phyloP scores from a whole-genome alignment of 1,140 invertebrate genomes.

The Anastrepha ludens region DNA sequence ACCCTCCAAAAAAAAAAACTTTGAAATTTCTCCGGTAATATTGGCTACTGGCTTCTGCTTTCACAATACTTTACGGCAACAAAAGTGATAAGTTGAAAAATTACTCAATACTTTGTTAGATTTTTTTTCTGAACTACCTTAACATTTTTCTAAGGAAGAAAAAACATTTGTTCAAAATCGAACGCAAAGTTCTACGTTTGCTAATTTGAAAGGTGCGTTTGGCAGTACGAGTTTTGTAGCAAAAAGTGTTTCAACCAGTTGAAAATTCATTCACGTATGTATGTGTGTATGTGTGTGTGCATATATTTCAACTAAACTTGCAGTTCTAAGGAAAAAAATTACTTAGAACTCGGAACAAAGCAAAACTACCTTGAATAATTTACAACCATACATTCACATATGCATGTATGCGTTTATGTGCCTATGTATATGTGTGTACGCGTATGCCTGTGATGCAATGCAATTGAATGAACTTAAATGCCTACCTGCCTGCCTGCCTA shows the following conservation, averaged over 20 bases:
- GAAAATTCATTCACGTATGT: neutral
- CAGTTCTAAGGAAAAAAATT: neutral
- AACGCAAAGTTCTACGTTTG: neutral
- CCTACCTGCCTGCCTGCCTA: neutral
- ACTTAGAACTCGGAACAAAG: slow-evolving; percentile 9
- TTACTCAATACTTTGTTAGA: no score
- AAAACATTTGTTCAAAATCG: neutral
- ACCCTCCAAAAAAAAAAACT: no score
- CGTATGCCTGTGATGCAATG: neutral
- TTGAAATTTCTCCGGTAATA: no score
- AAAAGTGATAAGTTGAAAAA: no score
- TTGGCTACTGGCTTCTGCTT: no score
- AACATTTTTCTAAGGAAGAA: neutral
- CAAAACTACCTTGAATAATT: slow-evolving; percentile 44
- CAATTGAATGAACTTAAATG: neutral
- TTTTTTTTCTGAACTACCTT: neutral
- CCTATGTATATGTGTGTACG: neutral
- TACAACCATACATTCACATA: neutral
- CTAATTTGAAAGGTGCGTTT: neutral
- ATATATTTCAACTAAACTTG: neutral
- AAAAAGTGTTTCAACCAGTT: neutral
- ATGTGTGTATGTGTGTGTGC: neutral
- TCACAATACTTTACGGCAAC: no score
- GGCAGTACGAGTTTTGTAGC: no score
- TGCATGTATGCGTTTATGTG: neutral